A percentile compares a stretch with the other conserved stretches of the same genome.
Evolutionary conservation across 1,140 invertebrate genomes (phyloP).

Genomic region (Eupristina koningsbergeri): DNA sequence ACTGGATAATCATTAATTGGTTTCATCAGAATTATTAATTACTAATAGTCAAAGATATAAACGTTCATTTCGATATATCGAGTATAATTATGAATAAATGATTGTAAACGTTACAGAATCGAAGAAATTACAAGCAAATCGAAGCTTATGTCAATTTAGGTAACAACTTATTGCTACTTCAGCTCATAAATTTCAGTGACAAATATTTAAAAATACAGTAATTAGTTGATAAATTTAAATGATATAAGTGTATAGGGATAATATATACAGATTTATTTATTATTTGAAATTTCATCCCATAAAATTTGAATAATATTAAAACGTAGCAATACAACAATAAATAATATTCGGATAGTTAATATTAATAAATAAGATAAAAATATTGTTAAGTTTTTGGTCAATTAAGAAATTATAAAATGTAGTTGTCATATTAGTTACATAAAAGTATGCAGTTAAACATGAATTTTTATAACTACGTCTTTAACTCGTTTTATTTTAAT

Average conservation of each 20-base stretch:
- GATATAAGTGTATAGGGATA: too few relatives aligned
- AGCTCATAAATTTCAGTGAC: too few relatives aligned
- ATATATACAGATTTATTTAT: too few relatives aligned
- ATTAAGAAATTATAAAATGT: background rate
- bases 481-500: background rate
- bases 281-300: too few relatives aligned
- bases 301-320: too few relatives aligned
- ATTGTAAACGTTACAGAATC: background rate
- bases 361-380: too few relatives aligned
- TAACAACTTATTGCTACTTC: too few relatives aligned
- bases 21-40: background rate
- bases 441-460: background rate
- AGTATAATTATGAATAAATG: background rate
- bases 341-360: too few relatives aligned
- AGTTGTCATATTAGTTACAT: background rate
- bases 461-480: background rate
- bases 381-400: background rate
- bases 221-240: too few relatives aligned
- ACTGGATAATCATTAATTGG: background rate
- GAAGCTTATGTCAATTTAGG: background rate
- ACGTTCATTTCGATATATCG: background rate
- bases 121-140: background rate
- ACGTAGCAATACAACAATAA: too few relatives aligned
- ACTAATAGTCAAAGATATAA: constrained; percentile 2
- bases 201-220: too few relatives aligned